Conservation (phyloP, 1,140 invertebrate species). For the Nasonia giraulti region DNA sequence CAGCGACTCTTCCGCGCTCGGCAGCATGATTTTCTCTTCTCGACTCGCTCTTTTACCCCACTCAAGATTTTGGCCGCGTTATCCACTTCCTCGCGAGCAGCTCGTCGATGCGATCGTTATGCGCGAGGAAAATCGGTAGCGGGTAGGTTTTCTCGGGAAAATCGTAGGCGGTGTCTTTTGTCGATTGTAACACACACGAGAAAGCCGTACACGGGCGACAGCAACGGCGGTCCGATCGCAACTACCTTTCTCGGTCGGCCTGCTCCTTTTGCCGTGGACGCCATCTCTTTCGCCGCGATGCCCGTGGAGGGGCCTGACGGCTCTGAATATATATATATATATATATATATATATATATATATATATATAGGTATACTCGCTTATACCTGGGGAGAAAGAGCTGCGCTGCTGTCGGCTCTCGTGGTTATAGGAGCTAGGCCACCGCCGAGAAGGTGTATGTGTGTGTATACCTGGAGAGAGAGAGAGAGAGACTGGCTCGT, state of each 20-base stretch:
- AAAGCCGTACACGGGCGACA: neutral
- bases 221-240: neutral
- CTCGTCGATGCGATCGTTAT: no score
- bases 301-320: neutral
- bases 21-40: neutral
- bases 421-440: neutral
- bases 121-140: no score
- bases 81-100: neutral
- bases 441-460: no score
- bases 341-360: no score
- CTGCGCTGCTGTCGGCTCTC: neutral
- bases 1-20: neutral
- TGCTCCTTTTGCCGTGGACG: constrained; percentile 11
- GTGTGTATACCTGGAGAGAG: no score
- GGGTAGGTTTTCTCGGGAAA: no score
- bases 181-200: no score
- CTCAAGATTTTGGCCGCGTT: neutral
- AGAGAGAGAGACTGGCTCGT: neutral
- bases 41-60: neutral
- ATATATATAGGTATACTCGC: neutral
- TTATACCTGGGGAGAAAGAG: neutral
- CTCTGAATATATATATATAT: neutral
- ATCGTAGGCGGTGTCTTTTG: no score
- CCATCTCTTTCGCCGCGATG: constrained; percentile 26
- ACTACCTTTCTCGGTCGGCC: constrained; percentile 30